Percentiles rank a stretch among this genome's conserved stretches.
These are phyloP conservation scores for Poecilia velifera DNA, from an alignment of 2,797 vertebrate species.

Conservation along the genomic window DNA sequence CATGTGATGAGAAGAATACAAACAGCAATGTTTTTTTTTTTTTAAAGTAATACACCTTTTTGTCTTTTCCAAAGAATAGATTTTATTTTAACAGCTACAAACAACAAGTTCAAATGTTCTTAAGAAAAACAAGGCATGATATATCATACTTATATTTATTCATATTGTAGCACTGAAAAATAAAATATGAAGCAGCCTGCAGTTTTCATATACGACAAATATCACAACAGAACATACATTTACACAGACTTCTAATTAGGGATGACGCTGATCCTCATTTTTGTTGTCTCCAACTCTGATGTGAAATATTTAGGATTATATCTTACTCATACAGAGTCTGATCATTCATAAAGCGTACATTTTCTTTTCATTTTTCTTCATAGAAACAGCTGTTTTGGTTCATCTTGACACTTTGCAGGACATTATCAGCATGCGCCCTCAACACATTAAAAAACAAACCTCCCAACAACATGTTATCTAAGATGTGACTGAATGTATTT, in stretches of 20 bases:
- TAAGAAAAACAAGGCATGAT: constrained; percentile 40
- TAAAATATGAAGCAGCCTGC: constrained; percentile 16
- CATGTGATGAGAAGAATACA: constrained; percentile 22
- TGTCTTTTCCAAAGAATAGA: constrained; percentile 23
- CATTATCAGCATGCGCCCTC: background rate
- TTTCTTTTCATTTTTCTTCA: background rate
- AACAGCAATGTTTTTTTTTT: constrained; percentile 30
- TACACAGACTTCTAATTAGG: constrained; percentile 1
- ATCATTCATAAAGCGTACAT: background rate
- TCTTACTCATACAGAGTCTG: background rate
- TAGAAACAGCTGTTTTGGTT: background rate
- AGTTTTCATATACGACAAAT: constrained; percentile 40
- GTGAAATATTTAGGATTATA: background rate
- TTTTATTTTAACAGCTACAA: constrained; percentile 43
- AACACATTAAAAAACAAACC: background rate
- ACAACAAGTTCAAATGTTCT: constrained; percentile 18
- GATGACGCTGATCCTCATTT: background rate
- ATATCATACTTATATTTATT: constrained; percentile 44
- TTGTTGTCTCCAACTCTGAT: background rate
- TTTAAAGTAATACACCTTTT: background rate
- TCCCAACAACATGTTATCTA: background rate
- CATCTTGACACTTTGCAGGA: background rate
- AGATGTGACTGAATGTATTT: background rate
- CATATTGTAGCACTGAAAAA: constrained; percentile 36
- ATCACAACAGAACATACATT: constrained; percentile 14